Conservation (phyloP, 2,113 vertebrate genomes). For the Ceyx melanurus region DNA sequence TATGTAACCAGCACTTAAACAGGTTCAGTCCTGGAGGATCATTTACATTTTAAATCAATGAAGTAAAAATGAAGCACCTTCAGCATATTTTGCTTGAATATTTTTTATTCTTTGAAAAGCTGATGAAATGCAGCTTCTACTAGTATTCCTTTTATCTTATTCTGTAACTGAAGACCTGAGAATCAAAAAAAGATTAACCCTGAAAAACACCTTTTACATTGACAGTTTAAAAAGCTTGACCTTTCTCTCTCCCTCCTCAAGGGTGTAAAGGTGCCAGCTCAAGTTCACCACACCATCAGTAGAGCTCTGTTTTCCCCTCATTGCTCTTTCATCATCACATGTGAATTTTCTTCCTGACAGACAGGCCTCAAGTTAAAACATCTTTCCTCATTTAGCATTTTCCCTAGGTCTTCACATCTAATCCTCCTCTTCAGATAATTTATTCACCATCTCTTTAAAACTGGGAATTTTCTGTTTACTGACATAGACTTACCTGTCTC, state of each 20-base stretch:
- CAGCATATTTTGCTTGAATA: neutral
- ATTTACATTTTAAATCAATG: neutral
- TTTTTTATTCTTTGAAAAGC: neutral
- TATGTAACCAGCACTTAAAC: neutral
- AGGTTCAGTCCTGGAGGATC: neutral
- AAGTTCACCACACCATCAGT: neutral
- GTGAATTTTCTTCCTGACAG: neutral
- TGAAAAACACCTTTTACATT: neutral
- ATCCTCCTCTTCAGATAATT: neutral
- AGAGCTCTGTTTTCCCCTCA: neutral
- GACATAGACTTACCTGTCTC: neutral
- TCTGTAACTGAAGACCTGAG: neutral
- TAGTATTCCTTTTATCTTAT: neutral
- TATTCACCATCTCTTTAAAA: conserved; percentile 29
- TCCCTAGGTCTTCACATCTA: neutral
- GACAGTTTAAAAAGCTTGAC: neutral
- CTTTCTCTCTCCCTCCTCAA: neutral
- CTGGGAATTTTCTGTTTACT: neutral
- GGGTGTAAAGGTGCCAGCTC: neutral
- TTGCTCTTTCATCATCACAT: neutral
- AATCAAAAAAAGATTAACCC: neutral
- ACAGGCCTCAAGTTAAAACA: neutral
- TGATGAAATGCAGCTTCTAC: neutral
- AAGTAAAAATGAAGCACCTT: neutral
- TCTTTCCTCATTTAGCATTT: neutral